Conservation (phyloP, 2,797 vertebrate species). For the Microtus californicus region DNA sequence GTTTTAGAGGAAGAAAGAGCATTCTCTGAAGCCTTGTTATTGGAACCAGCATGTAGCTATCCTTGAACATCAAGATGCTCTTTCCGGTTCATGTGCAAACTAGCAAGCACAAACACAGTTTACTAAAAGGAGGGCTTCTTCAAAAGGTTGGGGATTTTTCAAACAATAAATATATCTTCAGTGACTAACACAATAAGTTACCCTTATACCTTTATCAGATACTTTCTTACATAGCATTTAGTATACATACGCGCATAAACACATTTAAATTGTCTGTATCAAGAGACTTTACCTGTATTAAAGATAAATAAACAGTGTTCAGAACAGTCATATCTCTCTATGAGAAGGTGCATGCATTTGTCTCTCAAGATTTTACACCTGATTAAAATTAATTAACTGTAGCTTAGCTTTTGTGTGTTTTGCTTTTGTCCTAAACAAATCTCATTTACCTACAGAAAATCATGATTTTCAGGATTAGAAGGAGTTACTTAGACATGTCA, state of each 20-base stretch:
- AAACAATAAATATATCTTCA: conserved; percentile 52
- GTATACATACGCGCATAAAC: conserved; percentile 28
- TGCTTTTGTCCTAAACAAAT: conserved; percentile 68
- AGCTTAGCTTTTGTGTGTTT: conserved; percentile 67
- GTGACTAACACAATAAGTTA: neutral
- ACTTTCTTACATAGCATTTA: conserved; percentile 46
- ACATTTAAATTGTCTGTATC: conserved; percentile 32
- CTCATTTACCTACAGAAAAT: conserved; percentile 65
- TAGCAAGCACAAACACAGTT: conserved; percentile 37
- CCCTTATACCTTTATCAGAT: conserved; percentile 20
- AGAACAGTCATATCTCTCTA: neutral
- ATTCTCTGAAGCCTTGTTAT: conserved; percentile 61
- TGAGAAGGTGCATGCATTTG: neutral
- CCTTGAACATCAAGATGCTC: conserved; percentile 62
- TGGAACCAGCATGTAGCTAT: conserved; percentile 52
- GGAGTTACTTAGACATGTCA: conserved; percentile 39
- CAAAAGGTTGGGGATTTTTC: conserved; percentile 33
- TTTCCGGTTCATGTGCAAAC: conserved; percentile 60
- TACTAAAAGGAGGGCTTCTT: neutral
- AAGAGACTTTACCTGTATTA: neutral
- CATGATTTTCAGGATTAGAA: conserved; percentile 60
- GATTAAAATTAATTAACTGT: conserved; percentile 70
- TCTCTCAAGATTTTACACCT: conserved; percentile 50
- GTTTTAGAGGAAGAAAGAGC: conserved; percentile 61
- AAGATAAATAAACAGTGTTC: conserved; percentile 22